Evolutionary conservation across 2,888 invertebrate species (phyloP).

Genomic region (Drosophila subquinaria): DNA sequence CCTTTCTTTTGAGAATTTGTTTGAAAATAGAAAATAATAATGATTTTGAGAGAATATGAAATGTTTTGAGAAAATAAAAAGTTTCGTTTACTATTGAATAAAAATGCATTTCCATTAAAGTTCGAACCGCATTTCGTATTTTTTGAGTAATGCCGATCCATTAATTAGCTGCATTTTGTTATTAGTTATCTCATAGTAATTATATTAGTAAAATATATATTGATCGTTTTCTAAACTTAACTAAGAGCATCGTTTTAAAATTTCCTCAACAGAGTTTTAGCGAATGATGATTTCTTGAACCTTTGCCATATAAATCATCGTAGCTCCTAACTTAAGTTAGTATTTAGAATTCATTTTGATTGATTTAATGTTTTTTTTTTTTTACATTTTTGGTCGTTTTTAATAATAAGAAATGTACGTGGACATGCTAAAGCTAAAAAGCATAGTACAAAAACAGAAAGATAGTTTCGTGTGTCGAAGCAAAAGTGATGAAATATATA

Average conservation of each 20-base stretch:
- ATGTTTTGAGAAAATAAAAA: conserved; percentile 36
- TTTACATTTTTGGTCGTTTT: conserved; percentile 65
- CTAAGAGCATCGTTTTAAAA: conserved; percentile 64
- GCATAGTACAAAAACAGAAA: conserved; percentile 59
- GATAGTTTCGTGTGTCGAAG: conserved; percentile 23
- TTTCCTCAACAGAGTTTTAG: conserved; percentile 19
- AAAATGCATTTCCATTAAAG: conserved; percentile 70
- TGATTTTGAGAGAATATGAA: conserved; percentile 42
- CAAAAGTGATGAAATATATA: conserved; percentile 19
- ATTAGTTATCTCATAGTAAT: conserved; percentile 31
- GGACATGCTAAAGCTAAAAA: conserved; percentile 51
- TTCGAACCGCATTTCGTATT: conserved; percentile 46
- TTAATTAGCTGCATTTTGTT: conserved; percentile 49
- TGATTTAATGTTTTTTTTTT: conserved; percentile 11
- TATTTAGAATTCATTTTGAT: conserved; percentile 44
- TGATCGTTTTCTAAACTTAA: conserved; percentile 57
- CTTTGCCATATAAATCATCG: conserved; percentile 39
- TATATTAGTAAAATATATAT: conserved; percentile 51
- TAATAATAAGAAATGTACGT: conserved; percentile 48
- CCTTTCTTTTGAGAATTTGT: conserved; percentile 32
- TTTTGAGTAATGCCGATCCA: conserved; percentile 26
- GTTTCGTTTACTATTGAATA: conserved; percentile 61
- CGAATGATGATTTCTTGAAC: conserved; percentile 24
- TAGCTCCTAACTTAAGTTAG: conserved; percentile 57
- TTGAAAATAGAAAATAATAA: conserved; percentile 12